A percentile compares a stretch with the other conserved stretches of the same genome.
phyloP scores from a whole-genome alignment of 1,140 invertebrate genomes.

The Sycophaga agraensis region DNA sequence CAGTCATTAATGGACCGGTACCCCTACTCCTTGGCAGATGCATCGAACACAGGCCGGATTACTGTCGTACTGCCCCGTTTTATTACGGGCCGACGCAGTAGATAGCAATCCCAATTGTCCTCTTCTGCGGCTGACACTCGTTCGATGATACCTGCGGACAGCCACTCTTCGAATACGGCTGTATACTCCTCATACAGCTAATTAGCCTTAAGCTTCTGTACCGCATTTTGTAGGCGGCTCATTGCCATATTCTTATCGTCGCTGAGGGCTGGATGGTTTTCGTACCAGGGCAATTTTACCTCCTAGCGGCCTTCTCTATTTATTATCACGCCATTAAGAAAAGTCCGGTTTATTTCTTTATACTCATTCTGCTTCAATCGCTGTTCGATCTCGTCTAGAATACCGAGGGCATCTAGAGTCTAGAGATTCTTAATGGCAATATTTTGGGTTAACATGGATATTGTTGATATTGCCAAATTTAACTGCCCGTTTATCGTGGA shows the following conservation, averaged over 20 bases:
- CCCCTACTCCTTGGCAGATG: slow-evolving; percentile 21
- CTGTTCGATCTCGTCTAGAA: not conserved
- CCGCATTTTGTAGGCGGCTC: no score
- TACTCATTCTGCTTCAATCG: not conserved
- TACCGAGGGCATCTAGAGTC: no score
- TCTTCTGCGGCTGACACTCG: not conserved
- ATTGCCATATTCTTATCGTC: no score
- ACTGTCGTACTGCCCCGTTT: slow-evolving; percentile 25
- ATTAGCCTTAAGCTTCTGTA: no score
- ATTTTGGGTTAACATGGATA: not conserved
- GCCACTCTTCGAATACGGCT: not conserved
- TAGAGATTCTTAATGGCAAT: not conserved
- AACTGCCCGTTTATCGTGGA: no score
- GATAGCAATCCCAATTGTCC: not conserved
- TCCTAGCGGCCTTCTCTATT: no score
- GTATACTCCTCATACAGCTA: not conserved
- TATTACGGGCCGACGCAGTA: not conserved
- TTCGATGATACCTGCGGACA: not conserved
- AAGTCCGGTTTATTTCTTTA: not conserved
- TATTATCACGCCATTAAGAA: not conserved
- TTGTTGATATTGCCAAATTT: not conserved
- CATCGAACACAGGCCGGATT: slow-evolving; percentile 35
- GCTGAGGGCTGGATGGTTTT: no score
- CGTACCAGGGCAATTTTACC: not conserved
- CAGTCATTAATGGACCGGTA: slow-evolving; percentile 38